A percentile compares a stretch with the other conserved stretches of the same genome.
Evolutionary conservation across 2,888 invertebrate species (phyloP).

Genomic region (Rhyacophila evoluta): DNA sequence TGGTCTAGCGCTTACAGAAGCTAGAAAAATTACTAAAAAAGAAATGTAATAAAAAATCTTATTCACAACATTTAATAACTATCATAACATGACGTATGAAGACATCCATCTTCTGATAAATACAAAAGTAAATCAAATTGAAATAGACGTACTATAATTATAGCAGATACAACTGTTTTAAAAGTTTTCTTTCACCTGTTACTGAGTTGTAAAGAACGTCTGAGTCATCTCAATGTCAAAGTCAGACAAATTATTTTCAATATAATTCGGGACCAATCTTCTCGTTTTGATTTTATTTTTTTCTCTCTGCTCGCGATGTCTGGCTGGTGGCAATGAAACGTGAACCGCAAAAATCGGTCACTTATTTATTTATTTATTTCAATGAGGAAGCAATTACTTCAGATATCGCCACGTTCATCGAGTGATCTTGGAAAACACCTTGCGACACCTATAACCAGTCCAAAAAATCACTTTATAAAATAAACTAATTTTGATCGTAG

Average conservation of each 20-base stretch:
- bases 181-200: neutral
- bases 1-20: too few species aligned
- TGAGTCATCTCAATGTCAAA: neutral
- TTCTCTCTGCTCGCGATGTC: neutral
- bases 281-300: neutral
- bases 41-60: too few species aligned
- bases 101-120: too few species aligned
- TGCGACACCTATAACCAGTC: too few species aligned
- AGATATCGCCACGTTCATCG: neutral
- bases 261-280: neutral
- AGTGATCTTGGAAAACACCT: neutral
- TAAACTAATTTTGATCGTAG: too few species aligned
- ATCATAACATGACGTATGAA: too few species aligned
- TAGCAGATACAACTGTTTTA: too few species aligned
- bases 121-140: too few species aligned
- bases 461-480: too few species aligned
- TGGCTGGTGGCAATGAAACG: neutral
- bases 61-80: too few species aligned
- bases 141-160: too few species aligned
- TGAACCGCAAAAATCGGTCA: constrained; percentile 2
- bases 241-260: neutral
- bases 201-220: neutral
- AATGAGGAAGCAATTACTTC: constrained; percentile 19
- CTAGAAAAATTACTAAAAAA: too few species aligned
- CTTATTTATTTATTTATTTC: constrained; percentile 21